Evolutionary conservation across 2,888 invertebrate genomes (phyloP).

Genomic region (Synanthedon vespiformis): DNA sequence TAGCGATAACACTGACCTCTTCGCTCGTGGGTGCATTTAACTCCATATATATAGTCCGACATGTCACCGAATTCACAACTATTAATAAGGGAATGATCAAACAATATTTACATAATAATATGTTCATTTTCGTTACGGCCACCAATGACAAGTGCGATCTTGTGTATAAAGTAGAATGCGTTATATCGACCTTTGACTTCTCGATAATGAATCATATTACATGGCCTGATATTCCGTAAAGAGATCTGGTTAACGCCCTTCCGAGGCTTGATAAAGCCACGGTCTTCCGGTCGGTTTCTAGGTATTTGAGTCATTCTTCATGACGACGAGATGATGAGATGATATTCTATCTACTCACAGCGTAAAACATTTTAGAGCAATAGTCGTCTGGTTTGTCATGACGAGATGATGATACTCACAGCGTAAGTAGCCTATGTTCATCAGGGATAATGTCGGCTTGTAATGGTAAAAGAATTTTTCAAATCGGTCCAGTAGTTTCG

Average conservation of each 20-base stretch:
- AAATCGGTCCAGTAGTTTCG: too few relatives aligned
- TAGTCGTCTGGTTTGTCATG: too few relatives aligned
- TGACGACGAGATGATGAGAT: too few relatives aligned
- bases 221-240: constrained; percentile 3
- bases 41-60: constrained; percentile 40
- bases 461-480: too few relatives aligned
- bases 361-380: too few relatives aligned
- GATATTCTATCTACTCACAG: too few relatives aligned
- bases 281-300: neutral
- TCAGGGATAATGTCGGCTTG: too few relatives aligned
- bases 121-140: constrained; percentile 1
- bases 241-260: constrained; percentile 25
- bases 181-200: constrained; percentile 21
- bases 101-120: neutral
- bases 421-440: too few relatives aligned
- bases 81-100: neutral
- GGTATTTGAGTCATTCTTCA: neutral
- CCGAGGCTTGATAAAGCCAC: constrained; percentile 9
- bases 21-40: constrained; percentile 29
- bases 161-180: neutral
- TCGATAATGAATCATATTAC: constrained; percentile 17
- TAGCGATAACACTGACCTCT: constrained; percentile 33
- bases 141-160: constrained; percentile 13
- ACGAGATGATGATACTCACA: too few relatives aligned
- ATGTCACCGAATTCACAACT: constrained; percentile 13